These are phyloP conservation scores for Passerina amoena DNA, from an alignment of 2,113 vertebrate species.

Conservation along the genomic window DNA sequence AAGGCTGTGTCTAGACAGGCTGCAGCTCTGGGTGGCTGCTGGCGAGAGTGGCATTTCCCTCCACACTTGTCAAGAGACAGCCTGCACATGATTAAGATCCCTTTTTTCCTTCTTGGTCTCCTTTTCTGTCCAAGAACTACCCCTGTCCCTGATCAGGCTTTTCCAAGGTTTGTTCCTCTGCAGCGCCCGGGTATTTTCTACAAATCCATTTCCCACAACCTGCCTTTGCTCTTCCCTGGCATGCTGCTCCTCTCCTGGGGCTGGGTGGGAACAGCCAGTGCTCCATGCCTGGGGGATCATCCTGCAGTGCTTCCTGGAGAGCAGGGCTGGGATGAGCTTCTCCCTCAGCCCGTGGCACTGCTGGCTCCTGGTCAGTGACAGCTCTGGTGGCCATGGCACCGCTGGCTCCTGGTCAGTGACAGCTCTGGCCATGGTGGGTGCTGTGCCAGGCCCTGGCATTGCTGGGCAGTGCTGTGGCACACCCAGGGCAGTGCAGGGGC, in stretches of 20 bases:
- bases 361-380: neutral
- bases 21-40: constrained; percentile 39
- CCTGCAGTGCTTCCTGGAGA: neutral
- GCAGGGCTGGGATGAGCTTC: rapidly evolving
- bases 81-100: constrained; percentile 39
- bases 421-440: neutral
- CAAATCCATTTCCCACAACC: neutral
- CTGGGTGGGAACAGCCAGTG: neutral
- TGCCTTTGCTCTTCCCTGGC: neutral
- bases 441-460: neutral
- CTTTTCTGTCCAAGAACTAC: neutral
- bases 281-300: rapidly evolving
- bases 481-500: neutral
- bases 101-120: neutral
- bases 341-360: rapidly evolving
- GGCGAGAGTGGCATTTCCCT: constrained; percentile 45
- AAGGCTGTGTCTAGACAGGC: constrained; percentile 72
- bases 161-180: rapidly evolving
- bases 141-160: neutral
- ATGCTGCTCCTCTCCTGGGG: neutral
- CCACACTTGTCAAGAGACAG: constrained; percentile 29
- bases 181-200: rapidly evolving
- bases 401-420: too few species aligned
- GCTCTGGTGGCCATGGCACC: rapidly evolving
- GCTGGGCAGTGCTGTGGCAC: rapidly evolving